Percentiles rank a stretch among this genome's conserved stretches.
These are phyloP conservation scores for Phasianus colchicus DNA, from an alignment of 2,113 vertebrate species.

Conservation along the genomic window DNA sequence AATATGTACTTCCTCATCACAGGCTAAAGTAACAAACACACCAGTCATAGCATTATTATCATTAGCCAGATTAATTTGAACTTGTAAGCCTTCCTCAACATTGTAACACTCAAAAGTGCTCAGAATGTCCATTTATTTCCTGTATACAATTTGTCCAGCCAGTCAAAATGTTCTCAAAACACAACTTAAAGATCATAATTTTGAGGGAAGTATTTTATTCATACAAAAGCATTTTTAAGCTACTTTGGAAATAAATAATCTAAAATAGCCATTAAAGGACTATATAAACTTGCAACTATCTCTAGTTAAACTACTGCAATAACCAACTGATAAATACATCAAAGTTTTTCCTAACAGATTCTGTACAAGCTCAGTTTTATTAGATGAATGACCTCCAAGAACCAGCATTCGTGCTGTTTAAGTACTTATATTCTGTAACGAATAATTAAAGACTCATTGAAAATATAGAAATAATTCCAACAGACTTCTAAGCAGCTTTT, in stretches of 20 bases:
- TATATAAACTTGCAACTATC: not conserved
- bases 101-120: not conserved
- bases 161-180: not conserved
- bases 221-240: not conserved
- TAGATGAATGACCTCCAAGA: not conserved
- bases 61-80: not conserved
- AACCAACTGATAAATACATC: not conserved
- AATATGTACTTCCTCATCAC: not conserved
- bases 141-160: not conserved
- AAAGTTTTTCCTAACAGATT: not conserved
- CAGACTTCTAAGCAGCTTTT: not conserved
- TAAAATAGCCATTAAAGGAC: not conserved
- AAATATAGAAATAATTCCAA: not conserved
- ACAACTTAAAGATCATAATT: not conserved
- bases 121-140: not conserved
- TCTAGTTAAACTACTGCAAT: not conserved
- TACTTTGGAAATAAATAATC: not conserved
- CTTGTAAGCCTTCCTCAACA: not conserved
- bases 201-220: not conserved
- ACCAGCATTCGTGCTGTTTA: not conserved
- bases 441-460: not conserved
- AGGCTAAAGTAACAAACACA: not conserved
- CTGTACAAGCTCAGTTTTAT: not conserved
- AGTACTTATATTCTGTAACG: not conserved
- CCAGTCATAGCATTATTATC: not conserved